Conservation (phyloP, 2,888 invertebrate genomes). For the Gymnoscelis rufifasciata region DNA sequence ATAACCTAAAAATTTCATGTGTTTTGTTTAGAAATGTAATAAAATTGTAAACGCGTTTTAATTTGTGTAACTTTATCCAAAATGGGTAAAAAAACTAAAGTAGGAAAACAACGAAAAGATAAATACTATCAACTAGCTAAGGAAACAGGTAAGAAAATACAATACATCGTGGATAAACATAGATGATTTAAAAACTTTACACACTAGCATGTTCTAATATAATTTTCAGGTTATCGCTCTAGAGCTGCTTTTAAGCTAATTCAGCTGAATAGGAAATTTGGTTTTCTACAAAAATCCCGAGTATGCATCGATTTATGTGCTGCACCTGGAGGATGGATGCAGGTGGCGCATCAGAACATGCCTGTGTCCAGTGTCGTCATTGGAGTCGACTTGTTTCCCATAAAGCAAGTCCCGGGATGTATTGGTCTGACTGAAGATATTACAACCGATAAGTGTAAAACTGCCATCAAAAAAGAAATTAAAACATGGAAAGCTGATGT, state of each 20-base stretch:
- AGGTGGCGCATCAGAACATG: constrained; percentile 98
- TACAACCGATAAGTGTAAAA: constrained; percentile 95
- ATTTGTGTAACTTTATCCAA: constrained; percentile 35
- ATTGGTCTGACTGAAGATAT: constrained; percentile 96
- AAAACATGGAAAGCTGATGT: constrained; percentile 98
- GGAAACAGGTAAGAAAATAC: constrained; percentile 89
- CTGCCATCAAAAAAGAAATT: constrained; percentile 89
- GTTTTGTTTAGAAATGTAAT: not conserved
- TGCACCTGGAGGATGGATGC: constrained; percentile 99
- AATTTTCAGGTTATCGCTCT: constrained; percentile 90
- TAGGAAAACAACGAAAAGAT: constrained; percentile 98
- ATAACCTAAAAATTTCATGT: constrained; percentile 7
- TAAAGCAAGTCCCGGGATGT: constrained; percentile 91
- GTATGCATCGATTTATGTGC: constrained; percentile 99
- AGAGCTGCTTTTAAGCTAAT: constrained; percentile 99
- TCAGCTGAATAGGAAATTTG: constrained; percentile 97
- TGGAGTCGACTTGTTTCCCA: constrained; percentile 97
- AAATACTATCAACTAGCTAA: constrained; percentile 99
- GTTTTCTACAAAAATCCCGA: constrained; percentile 96
- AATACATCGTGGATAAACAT: not conserved
- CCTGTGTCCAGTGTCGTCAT: constrained; percentile 96
- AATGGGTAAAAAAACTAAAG: constrained; percentile 97
- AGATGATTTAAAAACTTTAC: too few relatives aligned
- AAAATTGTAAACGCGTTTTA: constrained; percentile 20
- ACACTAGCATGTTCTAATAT: not conserved